A percentile compares a stretch with the other conserved stretches of the same genome.
Conservation (phyloP, 2,113 vertebrate species). For the Nerophis lumbriciformis region DNA sequence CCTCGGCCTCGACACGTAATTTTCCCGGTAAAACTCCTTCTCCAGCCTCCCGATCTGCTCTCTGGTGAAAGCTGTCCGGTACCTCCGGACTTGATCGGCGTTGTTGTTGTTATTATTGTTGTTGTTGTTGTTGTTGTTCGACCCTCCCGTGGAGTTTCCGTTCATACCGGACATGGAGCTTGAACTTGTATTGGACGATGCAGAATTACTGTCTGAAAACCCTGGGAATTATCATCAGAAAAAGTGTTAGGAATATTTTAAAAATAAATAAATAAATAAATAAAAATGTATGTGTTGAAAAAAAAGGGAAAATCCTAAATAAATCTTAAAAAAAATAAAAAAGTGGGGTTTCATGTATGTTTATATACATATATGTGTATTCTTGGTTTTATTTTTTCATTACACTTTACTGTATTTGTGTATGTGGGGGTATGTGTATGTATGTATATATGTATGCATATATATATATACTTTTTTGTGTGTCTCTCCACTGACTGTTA, state of each 20-base stretch:
- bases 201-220: conserved; percentile 84
- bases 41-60: conserved; percentile 87
- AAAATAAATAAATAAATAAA: conserved; percentile 4
- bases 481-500: too few species aligned
- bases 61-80: conserved; percentile 86
- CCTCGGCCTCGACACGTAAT: conserved; percentile 89
- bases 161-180: conserved; percentile 78
- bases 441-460: too few species aligned
- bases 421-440: too few species aligned
- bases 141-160: conserved; percentile 77
- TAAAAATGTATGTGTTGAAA: too few species aligned
- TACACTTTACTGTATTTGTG: too few species aligned
- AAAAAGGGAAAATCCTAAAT: too few species aligned
- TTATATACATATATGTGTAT: too few species aligned
- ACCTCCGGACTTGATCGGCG: conserved; percentile 83
- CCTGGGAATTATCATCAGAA: conserved; percentile 57
- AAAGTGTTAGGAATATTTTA: too few species aligned
- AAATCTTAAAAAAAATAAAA: too few species aligned
- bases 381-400: too few species aligned
- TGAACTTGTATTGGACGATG: conserved; percentile 74
- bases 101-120: conserved; percentile 66
- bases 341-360: too few species aligned
- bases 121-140: conserved; percentile 66
- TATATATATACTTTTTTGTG: too few species aligned
- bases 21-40: conserved; percentile 91